Conservation (phyloP, 1,140 invertebrate genomes). For the Sycophaga agraensis region DNA sequence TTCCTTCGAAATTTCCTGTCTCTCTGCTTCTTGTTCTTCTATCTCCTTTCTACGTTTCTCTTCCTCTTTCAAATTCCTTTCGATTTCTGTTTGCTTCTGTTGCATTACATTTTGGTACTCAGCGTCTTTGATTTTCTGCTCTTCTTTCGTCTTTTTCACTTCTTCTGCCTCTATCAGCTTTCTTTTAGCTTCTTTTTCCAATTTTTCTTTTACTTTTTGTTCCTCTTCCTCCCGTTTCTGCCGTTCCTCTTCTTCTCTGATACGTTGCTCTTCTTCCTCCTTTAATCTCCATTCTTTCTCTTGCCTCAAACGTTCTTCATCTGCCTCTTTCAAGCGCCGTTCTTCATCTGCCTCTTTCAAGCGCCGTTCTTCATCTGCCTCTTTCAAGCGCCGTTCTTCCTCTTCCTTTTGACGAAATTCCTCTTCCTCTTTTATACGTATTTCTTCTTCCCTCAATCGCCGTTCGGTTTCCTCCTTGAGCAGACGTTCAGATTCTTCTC, state of each 20-base stretch:
- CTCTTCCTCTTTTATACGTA: conserved; percentile 2
- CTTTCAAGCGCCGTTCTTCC: background rate
- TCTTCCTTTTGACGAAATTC: background rate
- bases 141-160: conserved; percentile 22
- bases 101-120: conserved; percentile 16
- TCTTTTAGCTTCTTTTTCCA: conserved; percentile 27
- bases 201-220: background rate
- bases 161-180: conserved; percentile 23
- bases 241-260: conserved; percentile 13
- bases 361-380: conserved; percentile 5
- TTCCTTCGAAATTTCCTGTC: too few species aligned
- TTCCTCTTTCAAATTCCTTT: conserved; percentile 16
- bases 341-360: conserved; percentile 1
- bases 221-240: conserved; percentile 18
- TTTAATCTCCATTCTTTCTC: conserved; percentile 20
- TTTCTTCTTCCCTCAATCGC: conserved; percentile 18
- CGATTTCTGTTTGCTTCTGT: background rate
- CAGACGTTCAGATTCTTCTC: conserved; percentile 25
- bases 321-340: conserved; percentile 10
- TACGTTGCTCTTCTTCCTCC: conserved; percentile 17
- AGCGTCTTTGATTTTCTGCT: conserved; percentile 13
- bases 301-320: background rate
- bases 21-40: too few species aligned
- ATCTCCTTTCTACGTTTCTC: conserved; percentile 6
- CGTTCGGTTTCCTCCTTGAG: conserved; percentile 20